Evolutionary conservation across 2,797 vertebrate species (phyloP).

Genomic region (Manis crassicaudata): DNA sequence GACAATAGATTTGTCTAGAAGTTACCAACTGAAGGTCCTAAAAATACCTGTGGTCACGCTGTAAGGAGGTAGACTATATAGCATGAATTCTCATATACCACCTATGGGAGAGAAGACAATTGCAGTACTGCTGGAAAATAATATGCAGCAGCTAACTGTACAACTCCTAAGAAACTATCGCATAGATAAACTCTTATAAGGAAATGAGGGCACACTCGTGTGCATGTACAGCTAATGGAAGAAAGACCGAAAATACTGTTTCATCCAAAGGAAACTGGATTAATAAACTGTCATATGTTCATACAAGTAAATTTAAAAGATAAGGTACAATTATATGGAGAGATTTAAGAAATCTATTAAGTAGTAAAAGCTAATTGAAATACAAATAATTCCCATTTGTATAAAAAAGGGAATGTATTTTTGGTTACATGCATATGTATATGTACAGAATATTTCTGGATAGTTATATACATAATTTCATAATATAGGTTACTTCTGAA

Average conservation of each 20-base stretch:
- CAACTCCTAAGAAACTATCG: not conserved
- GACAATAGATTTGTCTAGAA: not conserved
- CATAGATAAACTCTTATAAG: not conserved
- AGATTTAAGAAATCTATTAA: not conserved
- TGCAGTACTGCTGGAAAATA: not conserved
- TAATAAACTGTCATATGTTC: not conserved
- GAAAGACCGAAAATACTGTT: not conserved
- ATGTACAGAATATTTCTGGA: not conserved
- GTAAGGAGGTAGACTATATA: not conserved
- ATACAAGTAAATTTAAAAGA: not conserved
- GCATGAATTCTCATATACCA: not conserved
- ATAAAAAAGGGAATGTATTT: not conserved
- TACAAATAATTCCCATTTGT: not conserved
- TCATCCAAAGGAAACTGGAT: not conserved
- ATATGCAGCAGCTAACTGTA: not conserved
- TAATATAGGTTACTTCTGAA: not conserved
- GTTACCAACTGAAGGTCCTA: not conserved
- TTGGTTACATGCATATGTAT: not conserved
- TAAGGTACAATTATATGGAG: not conserved
- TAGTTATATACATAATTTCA: not conserved
- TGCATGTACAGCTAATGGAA: not conserved
- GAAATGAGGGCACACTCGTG: not conserved
- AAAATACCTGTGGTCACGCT: not conserved
- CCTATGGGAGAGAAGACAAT: not conserved
- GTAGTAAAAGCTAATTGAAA: not conserved